Evolutionary conservation across 2,113 vertebrate genomes (phyloP), one percentile per base, ranked within the genome.

Genomic region (Cyanocitta stelleri): DNA sequence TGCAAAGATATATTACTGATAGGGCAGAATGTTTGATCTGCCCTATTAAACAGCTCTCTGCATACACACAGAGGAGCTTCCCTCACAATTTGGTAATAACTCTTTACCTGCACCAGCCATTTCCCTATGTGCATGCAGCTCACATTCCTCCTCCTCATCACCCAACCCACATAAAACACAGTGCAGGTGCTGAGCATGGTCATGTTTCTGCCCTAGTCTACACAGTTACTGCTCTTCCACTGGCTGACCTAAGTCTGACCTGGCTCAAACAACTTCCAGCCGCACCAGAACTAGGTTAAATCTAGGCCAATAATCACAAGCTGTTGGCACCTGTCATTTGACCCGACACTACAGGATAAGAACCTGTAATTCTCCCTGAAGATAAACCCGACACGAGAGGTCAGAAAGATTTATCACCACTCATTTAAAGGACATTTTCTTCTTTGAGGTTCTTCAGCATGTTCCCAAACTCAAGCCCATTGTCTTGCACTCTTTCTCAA

Each of bases 241-340:
- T 52, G 66, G 35, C 52, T 74, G 83, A 83, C 48, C 79, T 35
- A 27, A 0, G 0, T 21, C 58, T 51, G 56, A 85, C 66, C 71
- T 48, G 67, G 59, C 80, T 84, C 56, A 29, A 77, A 37, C 46
- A 73, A 67, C 89, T 90, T 81, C 39, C 23, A 63, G 35, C 43
- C 46, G 32, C 39, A 41, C 48, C 44, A 90, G 73, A 89, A 81
- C 48, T n/a, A 80, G 67, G 55, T 83, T 92, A 97, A 71, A 77
- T 44, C 82, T 5, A 58, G 71, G 75, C 62, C 46, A 93, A 85
- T 61, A 85, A 92, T 79, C 86, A 87, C 61, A 72, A 86, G 63
- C 76, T 74, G 29, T 55, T 84, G 76, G 86, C 72, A 94, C 72
- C 78, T 92, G 43, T 43, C 76, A 80, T 39, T 84, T 90, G 55